Base-by-base conservation (phyloP, 2,888 invertebrate genomes). In the Amblyjoppa proteus region DNA sequence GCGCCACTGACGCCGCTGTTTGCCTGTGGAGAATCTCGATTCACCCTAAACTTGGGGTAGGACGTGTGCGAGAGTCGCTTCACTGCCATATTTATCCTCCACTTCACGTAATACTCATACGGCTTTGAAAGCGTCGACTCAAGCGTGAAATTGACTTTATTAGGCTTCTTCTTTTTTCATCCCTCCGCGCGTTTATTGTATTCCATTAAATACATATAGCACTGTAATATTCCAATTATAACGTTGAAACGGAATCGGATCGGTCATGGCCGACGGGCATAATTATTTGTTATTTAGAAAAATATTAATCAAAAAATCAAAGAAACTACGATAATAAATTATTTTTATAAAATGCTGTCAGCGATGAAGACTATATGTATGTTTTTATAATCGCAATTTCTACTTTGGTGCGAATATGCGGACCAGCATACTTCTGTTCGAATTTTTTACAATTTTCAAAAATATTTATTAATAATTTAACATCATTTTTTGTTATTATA, bases 71-170 rank as follows among this genome's bases (percentile, higher is more conserved):
- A 83, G 74, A 83, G 83, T 86, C 81, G 77, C 68, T 83, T 83
- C 77, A 77, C 80, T 81, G 86, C 83, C 74, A 78, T 77, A 83
- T 86, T 86, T 86, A 51, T 51, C 69, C 28, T 74, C 71, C 61
- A 70, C 87, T 85, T 87, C 80, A 56, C 82, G 80, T 73, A 70
- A 89, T 91, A 87, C 87, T 85, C 80, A 75, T 84, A 85, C 88
- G 87, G n/a, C 86, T 82, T 87, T 89, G 87, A 88, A 92, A 89
- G 88, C 89, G 89, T 89, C 90, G 90, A 92, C 90, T 91, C 91
- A 90, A 85, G 89, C 93, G 91, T 93, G 93, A 93, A 93, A 93
- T 93, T 91, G 89, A 89, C 91, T 92, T 93, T 93, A 93, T 93
- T 93, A 92, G 91, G 90, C 89, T 71, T 68, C 85, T 85, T 82